Evolutionary conservation across 2,888 invertebrate species (phyloP).

Genomic region (Sphaeridia pumilis): DNA sequence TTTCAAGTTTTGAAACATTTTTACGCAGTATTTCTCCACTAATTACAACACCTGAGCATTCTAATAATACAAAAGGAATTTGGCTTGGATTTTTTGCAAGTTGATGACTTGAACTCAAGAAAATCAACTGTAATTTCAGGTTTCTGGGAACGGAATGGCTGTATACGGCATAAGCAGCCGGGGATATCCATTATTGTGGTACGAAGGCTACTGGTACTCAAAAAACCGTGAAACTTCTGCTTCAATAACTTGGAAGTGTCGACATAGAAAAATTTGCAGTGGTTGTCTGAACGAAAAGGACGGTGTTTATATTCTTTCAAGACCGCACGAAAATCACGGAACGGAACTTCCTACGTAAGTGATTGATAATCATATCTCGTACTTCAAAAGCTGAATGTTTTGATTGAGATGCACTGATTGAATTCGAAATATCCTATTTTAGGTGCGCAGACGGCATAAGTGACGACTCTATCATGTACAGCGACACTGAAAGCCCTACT

Average conservation of each 20-base stretch:
- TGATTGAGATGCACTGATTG: background rate
- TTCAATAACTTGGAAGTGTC: background rate
- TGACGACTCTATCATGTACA: background rate
- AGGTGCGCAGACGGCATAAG: too few species aligned
- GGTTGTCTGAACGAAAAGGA: constrained; percentile 1
- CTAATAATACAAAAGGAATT: too few species aligned
- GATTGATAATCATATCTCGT: background rate
- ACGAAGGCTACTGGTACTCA: constrained; percentile 1
- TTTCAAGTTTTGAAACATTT: background rate
- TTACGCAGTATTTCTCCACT: too few species aligned
- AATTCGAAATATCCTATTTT: too few species aligned
- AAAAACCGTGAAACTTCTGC: constrained; percentile 1
- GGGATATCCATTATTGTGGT: background rate
- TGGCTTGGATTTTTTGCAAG: too few species aligned
- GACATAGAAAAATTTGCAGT: background rate
- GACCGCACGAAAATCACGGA: background rate
- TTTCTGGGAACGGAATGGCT: background rate
- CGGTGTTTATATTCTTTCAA: background rate
- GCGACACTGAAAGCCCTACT: background rate
- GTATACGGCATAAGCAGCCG: background rate
- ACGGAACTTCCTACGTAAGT: background rate
- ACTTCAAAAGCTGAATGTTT: background rate
- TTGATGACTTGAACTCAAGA: too few species aligned
- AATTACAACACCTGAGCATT: too few species aligned
- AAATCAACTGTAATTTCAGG: too few species aligned